Base-by-base conservation (phyloP, 2,888 invertebrate genomes). In the Odontothrips loti region DNA sequence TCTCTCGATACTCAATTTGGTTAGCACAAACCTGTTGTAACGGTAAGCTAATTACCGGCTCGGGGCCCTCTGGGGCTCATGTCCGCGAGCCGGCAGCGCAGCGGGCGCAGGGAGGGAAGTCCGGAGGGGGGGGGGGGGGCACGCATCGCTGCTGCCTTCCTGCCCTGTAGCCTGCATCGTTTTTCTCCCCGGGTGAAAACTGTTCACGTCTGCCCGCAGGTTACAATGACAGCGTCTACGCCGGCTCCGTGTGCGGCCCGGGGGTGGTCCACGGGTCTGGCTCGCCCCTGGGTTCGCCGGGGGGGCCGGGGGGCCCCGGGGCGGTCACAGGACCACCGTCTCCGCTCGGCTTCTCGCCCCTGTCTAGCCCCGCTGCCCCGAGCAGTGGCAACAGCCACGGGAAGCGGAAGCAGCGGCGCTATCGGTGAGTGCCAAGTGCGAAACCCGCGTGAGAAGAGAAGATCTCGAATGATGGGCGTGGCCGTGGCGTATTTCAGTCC, bases 351-450 rank as follows among this genome's bases (percentile, higher is more conserved):
- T 75, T 75, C 68, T 75, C 68, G 68, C 68, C 68, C 23, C 68
- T 75, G 68, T 75, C 68, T 9, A 75, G 68, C 68, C 68, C 68
- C 27, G 68, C 68, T 0, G 23, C 12, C 23, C 27, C 68, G 68
- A 75, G 11, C 23, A 9, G 23, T 27, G 20, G 20, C 17, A n/a
- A 58, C 58, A 15, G 58, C 58, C 80, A 80, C 17, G 84, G 89
- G 84, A 90, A 90, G 86, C 87, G 91, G 84, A 91, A 91, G 86
- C 91, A 91, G 86, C 86, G 91, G 82, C 86, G 91, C 86, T 91
- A 91, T 87, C 90, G 91, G 91, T 90, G 87, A 84, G 81, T 81
- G 12, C 48, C 20, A 80, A 23, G 20, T 29, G 17, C 1, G 68
- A 20, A 17, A 79, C 10, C 12, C 9, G n/a, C 47, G 47, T 47